Percentiles rank a stretch among this genome's conserved stretches.
Evolutionary conservation across 2,888 invertebrate genomes (phyloP).

Genomic region (Druceiella hillmani): DNA sequence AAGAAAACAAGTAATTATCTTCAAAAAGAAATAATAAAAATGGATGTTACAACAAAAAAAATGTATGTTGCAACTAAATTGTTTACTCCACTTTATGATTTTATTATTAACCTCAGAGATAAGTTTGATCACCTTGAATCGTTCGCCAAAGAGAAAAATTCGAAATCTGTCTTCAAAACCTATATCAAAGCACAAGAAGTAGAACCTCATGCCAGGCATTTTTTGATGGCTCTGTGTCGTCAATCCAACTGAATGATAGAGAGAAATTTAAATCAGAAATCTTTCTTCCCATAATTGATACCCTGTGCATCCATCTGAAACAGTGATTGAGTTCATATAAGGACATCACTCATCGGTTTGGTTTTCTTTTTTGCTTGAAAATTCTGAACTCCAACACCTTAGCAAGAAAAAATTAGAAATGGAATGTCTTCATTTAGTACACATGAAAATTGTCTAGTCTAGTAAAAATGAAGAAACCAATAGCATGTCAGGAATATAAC

Average conservation of each 20-base stretch:
- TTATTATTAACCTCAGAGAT: slow-evolving; percentile 21
- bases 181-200: slow-evolving; percentile 25
- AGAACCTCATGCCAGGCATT: slow-evolving; percentile 25
- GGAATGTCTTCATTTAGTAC: slow-evolving; percentile 20
- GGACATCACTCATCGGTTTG: slow-evolving; percentile 22
- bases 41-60: too few species aligned
- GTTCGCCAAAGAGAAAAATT: slow-evolving; percentile 19
- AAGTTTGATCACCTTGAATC: slow-evolving; percentile 25
- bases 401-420: slow-evolving; percentile 18
- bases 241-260: slow-evolving; percentile 23
- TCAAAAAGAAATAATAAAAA: slow-evolving; percentile 23
- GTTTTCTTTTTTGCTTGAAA: too few species aligned
- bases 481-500: slow-evolving; percentile 14
- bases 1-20: slow-evolving; percentile 23
- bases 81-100: slow-evolving; percentile 22
- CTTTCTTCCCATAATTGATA: slow-evolving; percentile 24
- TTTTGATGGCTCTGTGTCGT: slow-evolving; percentile 20
- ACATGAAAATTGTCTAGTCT: slow-evolving; percentile 21
- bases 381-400: slow-evolving; percentile 23
- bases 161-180: slow-evolving; percentile 25
- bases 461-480: slow-evolving; percentile 16
- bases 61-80: slow-evolving; percentile 24
- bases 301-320: slow-evolving; percentile 24
- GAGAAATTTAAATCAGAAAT: slow-evolving; percentile 22
- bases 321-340: slow-evolving; percentile 21